Evolutionary conservation across 2,888 invertebrate genomes (phyloP).

Genomic region (Elysia crispata): DNA sequence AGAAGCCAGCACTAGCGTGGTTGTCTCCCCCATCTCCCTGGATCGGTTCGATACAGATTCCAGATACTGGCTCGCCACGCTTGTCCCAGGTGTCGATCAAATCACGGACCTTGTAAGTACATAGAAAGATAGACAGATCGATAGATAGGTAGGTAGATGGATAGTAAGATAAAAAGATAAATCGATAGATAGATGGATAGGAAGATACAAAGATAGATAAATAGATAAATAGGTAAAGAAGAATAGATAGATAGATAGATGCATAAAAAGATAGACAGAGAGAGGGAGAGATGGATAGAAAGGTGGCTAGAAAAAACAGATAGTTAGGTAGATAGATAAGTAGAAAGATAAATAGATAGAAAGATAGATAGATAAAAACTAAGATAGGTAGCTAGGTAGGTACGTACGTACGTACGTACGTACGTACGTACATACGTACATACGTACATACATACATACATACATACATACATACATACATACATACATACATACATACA

Average conservation of each 20-base stretch:
- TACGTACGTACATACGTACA: background rate
- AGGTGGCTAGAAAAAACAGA: background rate
- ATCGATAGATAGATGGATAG: background rate
- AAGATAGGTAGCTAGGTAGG: slow-evolving; percentile 5
- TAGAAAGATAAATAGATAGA: too few relatives aligned
- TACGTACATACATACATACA: slow-evolving; percentile 17
- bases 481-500: slow-evolving; percentile 5
- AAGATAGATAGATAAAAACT: too few relatives aligned
- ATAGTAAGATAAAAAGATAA: slow-evolving; percentile 16
- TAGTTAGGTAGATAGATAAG: slow-evolving; percentile 12
- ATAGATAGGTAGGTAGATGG: slow-evolving; percentile 19
- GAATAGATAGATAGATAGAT: slow-evolving; percentile 3
- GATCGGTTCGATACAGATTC: slow-evolving; percentile 95
- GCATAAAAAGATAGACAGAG: slow-evolving; percentile 1
- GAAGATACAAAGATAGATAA: background rate
- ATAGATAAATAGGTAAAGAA: slow-evolving; percentile 22
- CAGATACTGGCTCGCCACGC: slow-evolving; percentile 87
- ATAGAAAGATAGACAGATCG: background rate
- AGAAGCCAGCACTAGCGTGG: slow-evolving; percentile 93
- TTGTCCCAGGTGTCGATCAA: slow-evolving; percentile 85
- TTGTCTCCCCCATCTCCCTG: slow-evolving; percentile 98
- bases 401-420: background rate
- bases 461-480: slow-evolving; percentile 38
- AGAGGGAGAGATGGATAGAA: background rate
- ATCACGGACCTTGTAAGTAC: slow-evolving; percentile 82